Base-by-base conservation (phyloP, 2,888 invertebrate genomes). In the Lampropteryx suffumata region DNA sequence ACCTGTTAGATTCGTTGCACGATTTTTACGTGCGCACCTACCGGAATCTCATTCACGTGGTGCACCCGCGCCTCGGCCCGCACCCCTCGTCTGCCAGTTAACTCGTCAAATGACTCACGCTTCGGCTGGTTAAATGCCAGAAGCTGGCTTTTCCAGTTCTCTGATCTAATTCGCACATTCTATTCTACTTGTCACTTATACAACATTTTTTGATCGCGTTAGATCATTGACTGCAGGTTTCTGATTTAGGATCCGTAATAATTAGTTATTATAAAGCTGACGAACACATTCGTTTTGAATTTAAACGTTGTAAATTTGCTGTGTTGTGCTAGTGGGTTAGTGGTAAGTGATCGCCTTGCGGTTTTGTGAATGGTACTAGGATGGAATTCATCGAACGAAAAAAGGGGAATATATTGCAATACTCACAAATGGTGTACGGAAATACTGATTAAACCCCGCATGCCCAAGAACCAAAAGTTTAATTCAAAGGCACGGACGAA, bases 1-100 rank as follows among this genome's bases (percentile, higher is more conserved):
- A 90, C 90, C 90, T 89, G 90, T 90, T 89, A 89, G 90, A 90
- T 90, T 89, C 84, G 88, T 89, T 88, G 89, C 88, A 88, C 88
- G 90, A 90, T 90, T 90, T 90, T 90, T 90, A 90, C 88, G 89
- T 89, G 87, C 83, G 86, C 86, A 87, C 87, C 88, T 87, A 89
- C 87, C 88, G 89, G 88, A 84, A 88, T 89, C 86, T 87, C 90
- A 89, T 89, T 89, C 82, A 89, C 84, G 83, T 82, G 84, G 78
- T 84, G 79, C 80, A 79, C 72, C 77, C 72, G 79, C 79, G 67
- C 74, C 77, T 24, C 24, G 24, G 70, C 73, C 73, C 69, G 75
- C 59, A 60, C 67, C 66, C 73, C 67, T 68, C 74, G 77, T 73
- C 77, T 79, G 79, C 84, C 84, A 82, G 83, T 82, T 85, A 84